A percentile compares a stretch with the other conserved stretches of the same genome.
Conservation (phyloP, 92 coral and sea anemone species). For the Micromussa lordhowensis region DNA sequence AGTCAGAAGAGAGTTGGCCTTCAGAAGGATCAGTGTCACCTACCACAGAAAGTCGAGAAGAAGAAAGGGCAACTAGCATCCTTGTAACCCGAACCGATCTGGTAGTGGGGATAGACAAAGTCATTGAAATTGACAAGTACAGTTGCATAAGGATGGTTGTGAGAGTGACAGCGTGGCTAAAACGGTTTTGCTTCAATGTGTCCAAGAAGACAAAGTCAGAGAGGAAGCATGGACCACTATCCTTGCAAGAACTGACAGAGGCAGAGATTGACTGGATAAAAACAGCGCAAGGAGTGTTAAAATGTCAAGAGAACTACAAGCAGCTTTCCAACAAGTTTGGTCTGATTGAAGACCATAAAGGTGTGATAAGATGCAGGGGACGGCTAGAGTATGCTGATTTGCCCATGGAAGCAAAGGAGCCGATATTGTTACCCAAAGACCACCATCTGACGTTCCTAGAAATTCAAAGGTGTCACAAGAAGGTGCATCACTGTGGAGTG, state of each 20-base stretch:
- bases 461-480: background rate
- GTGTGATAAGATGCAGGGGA: slow-evolving; percentile 36
- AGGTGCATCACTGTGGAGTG: background rate
- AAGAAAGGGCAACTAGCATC: background rate
- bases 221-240: slow-evolving; percentile 13
- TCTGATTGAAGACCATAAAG: background rate
- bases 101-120: slow-evolving; percentile 6
- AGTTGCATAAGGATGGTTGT: slow-evolving; percentile 7
- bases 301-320: slow-evolving; percentile 33
- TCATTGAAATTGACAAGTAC: slow-evolving; percentile 2
- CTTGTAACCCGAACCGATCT: background rate
- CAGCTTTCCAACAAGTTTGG: slow-evolving; percentile 21
- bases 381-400: slow-evolving; percentile 26
- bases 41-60: background rate
- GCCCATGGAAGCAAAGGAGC: slow-evolving; percentile 15
- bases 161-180: slow-evolving; percentile 61
- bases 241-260: slow-evolving; percentile 30
- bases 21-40: background rate
- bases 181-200: slow-evolving; percentile 40
- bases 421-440: slow-evolving; percentile 32
- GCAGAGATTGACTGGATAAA: slow-evolving; percentile 54
- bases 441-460: slow-evolving; percentile 18
- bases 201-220: background rate
- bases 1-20: slow-evolving; percentile 39
- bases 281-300: slow-evolving; percentile 36